phyloP scores from a whole-genome alignment of 1,140 invertebrate species.

The Lordiphosa stackelbergi region DNA sequence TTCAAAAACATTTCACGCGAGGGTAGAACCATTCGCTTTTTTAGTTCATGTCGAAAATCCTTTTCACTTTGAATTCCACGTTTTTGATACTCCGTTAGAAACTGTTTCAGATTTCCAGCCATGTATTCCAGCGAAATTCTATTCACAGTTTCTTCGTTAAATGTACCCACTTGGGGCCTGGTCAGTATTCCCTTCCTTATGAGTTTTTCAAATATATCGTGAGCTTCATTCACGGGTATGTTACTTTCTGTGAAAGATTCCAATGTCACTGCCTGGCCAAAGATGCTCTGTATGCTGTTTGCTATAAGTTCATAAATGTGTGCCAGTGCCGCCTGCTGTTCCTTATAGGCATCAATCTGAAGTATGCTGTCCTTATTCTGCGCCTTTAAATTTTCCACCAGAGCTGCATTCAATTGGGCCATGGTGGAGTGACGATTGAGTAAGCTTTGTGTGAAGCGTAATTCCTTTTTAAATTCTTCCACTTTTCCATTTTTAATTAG shows the following conservation, averaged over 20 bases:
- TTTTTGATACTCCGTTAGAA: background rate
- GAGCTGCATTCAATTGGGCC: background rate
- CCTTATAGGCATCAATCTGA: slow-evolving; percentile 5
- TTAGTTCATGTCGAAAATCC: background rate
- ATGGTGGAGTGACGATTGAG: background rate
- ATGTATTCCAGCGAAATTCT: background rate
- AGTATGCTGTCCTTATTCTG: slow-evolving; percentile 3
- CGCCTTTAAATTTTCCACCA: background rate
- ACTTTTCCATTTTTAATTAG: background rate
- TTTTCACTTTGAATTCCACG: no score
- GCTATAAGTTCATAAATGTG: slow-evolving; percentile 5
- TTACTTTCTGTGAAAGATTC: background rate
- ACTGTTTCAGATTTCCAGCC: background rate
- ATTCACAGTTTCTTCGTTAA: background rate
- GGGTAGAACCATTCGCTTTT: background rate
- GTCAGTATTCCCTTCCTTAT: background rate
- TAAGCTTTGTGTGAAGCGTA: background rate
- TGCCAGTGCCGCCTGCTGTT: slow-evolving; percentile 1
- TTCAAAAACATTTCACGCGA: background rate
- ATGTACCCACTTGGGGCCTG: background rate
- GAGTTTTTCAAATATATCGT: background rate
- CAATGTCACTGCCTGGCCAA: background rate
- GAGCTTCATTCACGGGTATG: background rate
- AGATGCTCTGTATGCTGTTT: background rate
- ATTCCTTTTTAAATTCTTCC: background rate